These are phyloP conservation scores for Antedon mediterranea DNA, from an alignment of 53 echinoderm and acorn worm genomes.

Conservation along the genomic window DNA sequence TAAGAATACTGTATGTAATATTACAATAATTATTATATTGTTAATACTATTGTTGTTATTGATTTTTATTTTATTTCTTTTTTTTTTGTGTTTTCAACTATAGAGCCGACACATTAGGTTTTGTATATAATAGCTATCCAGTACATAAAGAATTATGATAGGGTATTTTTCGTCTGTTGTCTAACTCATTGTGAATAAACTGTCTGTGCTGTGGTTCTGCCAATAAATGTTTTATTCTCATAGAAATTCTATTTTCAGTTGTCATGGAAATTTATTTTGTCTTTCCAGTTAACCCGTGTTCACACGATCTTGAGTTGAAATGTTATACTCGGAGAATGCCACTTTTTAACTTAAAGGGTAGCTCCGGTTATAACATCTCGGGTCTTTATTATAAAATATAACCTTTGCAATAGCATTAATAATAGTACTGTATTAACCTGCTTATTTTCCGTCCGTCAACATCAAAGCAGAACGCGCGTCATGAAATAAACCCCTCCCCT, in stretches of 20 bases:
- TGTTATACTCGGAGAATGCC: too few species aligned
- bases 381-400: too few species aligned
- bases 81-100: not conserved
- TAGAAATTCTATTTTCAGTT: not conserved
- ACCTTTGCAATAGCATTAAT: too few species aligned
- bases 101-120: not conserved
- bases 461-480: too few species aligned
- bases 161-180: not conserved
- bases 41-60: not conserved
- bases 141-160: not conserved
- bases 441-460: too few species aligned
- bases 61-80: too few species aligned
- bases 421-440: too few species aligned
- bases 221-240: conserved; percentile 1
- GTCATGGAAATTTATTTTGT: not conserved
- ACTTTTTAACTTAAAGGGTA: too few species aligned
- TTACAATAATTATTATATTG: not conserved
- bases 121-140: not conserved
- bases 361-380: too few species aligned
- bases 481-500: too few species aligned
- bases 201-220: not conserved
- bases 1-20: not conserved
- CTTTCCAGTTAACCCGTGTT: too few species aligned
- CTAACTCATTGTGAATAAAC: not conserved
- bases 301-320: too few species aligned